Evolutionary conservation across 1,140 invertebrate species (phyloP).

Genomic region (Cataglyphis hispanica): DNA sequence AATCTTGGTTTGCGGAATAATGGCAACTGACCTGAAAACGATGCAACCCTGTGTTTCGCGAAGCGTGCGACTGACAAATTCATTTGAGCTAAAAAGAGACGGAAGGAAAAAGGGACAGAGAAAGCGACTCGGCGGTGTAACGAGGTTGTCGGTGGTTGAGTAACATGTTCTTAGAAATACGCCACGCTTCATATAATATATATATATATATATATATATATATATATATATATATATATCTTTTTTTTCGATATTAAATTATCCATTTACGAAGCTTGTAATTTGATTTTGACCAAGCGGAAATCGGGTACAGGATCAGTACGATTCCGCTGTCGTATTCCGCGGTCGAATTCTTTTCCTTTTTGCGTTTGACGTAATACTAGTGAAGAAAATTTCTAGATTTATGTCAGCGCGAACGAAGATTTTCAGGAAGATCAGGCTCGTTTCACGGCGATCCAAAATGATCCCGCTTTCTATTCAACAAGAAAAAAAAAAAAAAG

Average conservation of each 20-base stretch:
- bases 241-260: conserved; percentile 28
- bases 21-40: conserved; percentile 80
- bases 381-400: not conserved
- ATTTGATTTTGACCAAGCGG: conserved; percentile 13
- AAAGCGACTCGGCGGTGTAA: conserved; percentile 17
- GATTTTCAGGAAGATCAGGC: not conserved
- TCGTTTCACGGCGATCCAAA: not conserved
- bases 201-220: too few relatives aligned
- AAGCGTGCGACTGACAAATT: conserved; percentile 63
- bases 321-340: not conserved
- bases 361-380: too few relatives aligned
- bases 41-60: conserved; percentile 69
- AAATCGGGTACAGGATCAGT: conserved; percentile 2
- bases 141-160: conserved; percentile 12
- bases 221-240: not conserved
- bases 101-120: not conserved
- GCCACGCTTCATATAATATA: not conserved
- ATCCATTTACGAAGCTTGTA: conserved; percentile 1
- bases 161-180: conserved; percentile 34
- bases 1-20: conserved; percentile 69
- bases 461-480: conserved; percentile 1
- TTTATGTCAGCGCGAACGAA: not conserved
- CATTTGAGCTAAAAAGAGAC: conserved; percentile 34
- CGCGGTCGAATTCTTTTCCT: not conserved
- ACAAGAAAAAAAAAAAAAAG: not conserved